Conservation (phyloP, 1,140 invertebrate species). For the Eriosoma lanigerum region DNA sequence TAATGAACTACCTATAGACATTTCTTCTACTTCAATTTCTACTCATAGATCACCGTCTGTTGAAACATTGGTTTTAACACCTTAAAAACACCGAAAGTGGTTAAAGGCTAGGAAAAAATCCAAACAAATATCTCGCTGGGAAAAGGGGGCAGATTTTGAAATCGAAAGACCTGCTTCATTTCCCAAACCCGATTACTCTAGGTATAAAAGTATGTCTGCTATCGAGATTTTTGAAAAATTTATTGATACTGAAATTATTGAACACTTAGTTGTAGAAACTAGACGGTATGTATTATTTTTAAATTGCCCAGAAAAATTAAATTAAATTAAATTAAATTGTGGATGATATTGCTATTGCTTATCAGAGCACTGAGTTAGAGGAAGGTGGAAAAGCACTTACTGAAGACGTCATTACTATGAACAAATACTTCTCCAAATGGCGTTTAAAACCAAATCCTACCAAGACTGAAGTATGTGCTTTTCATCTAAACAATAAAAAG, state of each 20-base stretch:
- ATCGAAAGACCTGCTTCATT: neutral
- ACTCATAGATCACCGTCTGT: neutral
- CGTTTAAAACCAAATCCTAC: too few relatives aligned
- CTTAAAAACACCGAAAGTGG: neutral
- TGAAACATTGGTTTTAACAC: conserved; percentile 4
- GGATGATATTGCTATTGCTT: too few relatives aligned
- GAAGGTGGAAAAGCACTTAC: too few relatives aligned
- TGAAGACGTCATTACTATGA: too few relatives aligned
- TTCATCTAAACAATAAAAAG: too few relatives aligned
- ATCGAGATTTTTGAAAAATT: conserved; percentile 53
- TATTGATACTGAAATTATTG: conserved; percentile 54
- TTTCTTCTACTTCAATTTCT: neutral
- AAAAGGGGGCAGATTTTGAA: conserved; percentile 1
- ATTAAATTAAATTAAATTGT: too few relatives aligned
- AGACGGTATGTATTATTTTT: conserved; percentile 51
- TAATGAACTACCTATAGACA: neutral
- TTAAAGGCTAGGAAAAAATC: conserved; percentile 12
- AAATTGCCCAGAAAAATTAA: conserved; percentile 2
- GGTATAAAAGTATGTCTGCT: conserved; percentile 42
- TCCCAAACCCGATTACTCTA: neutral
- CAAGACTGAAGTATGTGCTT: too few relatives aligned
- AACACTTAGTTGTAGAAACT: conserved; percentile 51
- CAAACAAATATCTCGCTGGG: conserved; percentile 3
- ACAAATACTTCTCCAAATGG: too few relatives aligned
- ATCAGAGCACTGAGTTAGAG: too few relatives aligned